A percentile compares a stretch with the other conserved stretches of the same genome.
These are phyloP conservation scores for Temnothorax unifasciatus DNA, from an alignment of 2,888 invertebrate species.

Conservation along the genomic window DNA sequence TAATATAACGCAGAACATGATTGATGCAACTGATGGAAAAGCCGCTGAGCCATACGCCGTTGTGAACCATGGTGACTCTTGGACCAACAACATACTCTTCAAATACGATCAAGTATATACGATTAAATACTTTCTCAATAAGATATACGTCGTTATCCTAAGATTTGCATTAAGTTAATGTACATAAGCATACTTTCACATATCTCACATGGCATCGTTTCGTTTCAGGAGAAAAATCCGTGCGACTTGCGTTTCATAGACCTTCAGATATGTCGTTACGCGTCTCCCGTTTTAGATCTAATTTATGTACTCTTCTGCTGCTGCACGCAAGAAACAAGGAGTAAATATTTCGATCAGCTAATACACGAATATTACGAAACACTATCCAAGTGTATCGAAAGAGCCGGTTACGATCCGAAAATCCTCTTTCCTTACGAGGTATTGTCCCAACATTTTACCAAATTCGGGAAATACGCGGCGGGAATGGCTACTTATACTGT, in stretches of 20 bases:
- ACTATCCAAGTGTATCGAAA: constrained; percentile 71
- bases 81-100: constrained; percentile 75
- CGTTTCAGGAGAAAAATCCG: constrained; percentile 62
- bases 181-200: neutral
- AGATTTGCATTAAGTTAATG: neutral
- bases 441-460: constrained; percentile 77
- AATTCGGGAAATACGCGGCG: constrained; percentile 77
- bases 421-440: constrained; percentile 78
- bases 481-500: constrained; percentile 74
- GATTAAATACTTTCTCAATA: neutral
- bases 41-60: constrained; percentile 74
- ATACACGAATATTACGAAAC: constrained; percentile 80
- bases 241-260: constrained; percentile 69
- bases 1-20: constrained; percentile 15
- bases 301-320: constrained; percentile 82
- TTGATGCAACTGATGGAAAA: constrained; percentile 48
- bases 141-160: neutral
- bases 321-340: constrained; percentile 75
- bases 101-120: constrained; percentile 69
- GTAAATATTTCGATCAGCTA: constrained; percentile 77
- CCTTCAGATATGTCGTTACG: constrained; percentile 73
- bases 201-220: neutral
- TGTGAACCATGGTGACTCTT: constrained; percentile 72
- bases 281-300: constrained; percentile 79
- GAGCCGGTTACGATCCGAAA: constrained; percentile 75